Evolutionary conservation across 2,888 invertebrate species (phyloP).

Genomic region (Pasiphila rectangulata): DNA sequence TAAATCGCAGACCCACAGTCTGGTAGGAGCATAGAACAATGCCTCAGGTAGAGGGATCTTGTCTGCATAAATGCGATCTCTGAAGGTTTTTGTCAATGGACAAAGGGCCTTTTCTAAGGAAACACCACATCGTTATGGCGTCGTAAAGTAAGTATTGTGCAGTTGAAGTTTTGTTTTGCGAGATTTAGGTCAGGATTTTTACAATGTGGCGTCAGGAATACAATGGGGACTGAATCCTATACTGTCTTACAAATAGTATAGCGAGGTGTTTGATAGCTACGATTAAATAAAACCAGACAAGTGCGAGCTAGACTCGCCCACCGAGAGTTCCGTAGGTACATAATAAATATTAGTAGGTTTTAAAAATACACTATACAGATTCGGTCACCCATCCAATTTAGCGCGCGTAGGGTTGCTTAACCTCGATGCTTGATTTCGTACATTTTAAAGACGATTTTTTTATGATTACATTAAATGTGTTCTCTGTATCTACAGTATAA

Average conservation of each 20-base stretch:
- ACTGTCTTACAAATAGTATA: slow-evolving; percentile 47
- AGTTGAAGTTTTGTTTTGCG: slow-evolving; percentile 72
- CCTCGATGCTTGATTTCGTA: no score
- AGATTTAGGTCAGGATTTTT: slow-evolving; percentile 78
- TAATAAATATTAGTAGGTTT: no score
- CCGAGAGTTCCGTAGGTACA: no score
- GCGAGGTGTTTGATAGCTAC: slow-evolving; percentile 30
- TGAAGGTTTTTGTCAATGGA: slow-evolving; percentile 76
- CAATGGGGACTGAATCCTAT: slow-evolving; percentile 61
- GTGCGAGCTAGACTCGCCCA: no score
- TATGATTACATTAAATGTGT: no score
- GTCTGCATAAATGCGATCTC: slow-evolving; percentile 74
- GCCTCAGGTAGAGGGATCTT: slow-evolving; percentile 70
- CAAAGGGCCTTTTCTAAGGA: slow-evolving; percentile 77
- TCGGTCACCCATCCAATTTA: no score
- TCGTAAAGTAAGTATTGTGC: slow-evolving; percentile 77
- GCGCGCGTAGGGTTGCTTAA: no score
- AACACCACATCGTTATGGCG: slow-evolving; percentile 79
- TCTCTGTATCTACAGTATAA: no score
- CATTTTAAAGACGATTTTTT: no score
- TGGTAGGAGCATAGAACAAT: slow-evolving; percentile 74
- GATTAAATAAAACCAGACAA: no score
- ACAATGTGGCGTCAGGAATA: slow-evolving; percentile 72
- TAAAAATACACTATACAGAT: no score
- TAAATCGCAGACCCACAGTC: slow-evolving; percentile 71